Conservation (phyloP, 2,888 invertebrate species). For the Andrena bicolor region DNA sequence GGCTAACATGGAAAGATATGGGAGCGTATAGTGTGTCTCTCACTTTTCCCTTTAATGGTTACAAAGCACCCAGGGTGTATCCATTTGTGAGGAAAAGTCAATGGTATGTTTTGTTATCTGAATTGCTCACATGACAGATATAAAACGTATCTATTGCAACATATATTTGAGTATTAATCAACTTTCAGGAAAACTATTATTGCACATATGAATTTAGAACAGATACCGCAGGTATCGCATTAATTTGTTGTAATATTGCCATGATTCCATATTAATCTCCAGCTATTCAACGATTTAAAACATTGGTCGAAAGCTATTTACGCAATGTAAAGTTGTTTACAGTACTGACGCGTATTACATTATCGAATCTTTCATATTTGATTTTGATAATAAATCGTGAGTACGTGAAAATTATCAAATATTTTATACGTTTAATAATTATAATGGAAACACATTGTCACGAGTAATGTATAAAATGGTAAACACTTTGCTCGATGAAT, state of each 20-base stretch:
- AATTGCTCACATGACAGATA: not conserved
- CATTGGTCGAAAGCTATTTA: no score
- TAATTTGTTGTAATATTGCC: no score
- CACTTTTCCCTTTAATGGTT: slow-evolving; percentile 88
- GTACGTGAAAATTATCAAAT: not conserved
- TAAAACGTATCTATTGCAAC: not conserved
- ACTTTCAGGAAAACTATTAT: not conserved
- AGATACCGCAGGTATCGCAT: no score
- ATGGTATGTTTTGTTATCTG: not conserved
- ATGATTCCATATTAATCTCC: no score
- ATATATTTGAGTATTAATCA: not conserved
- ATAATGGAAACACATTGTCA: not conserved
- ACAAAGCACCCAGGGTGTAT: slow-evolving; percentile 83
- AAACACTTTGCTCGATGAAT: not conserved
- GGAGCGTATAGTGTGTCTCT: slow-evolving; percentile 87
- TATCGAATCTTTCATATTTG: no score
- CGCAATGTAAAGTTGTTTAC: no score
- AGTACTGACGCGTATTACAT: no score
- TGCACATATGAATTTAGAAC: not conserved
- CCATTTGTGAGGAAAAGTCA: slow-evolving; percentile 81
- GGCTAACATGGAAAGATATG: slow-evolving; percentile 88
- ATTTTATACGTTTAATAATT: not conserved
- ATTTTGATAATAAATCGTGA: not conserved
- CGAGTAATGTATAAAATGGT: not conserved
- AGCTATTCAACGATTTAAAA: no score